Evolutionary conservation across 2,888 invertebrate species (phyloP), one percentile per base, ranked within the genome.

Genomic region (Trilocha varians): DNA sequence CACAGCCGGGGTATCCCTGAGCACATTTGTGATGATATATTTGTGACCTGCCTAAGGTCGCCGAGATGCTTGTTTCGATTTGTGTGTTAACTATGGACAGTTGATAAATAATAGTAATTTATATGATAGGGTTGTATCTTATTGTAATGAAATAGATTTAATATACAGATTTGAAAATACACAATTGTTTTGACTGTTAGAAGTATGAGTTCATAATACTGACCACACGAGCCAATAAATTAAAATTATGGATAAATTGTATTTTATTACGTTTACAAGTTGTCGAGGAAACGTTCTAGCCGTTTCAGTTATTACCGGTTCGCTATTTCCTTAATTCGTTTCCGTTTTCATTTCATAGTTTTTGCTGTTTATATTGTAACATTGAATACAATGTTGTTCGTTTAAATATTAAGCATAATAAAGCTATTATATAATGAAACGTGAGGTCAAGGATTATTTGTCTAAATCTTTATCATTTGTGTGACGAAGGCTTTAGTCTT

Each of bases 381-480:
- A 9, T 25, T 1, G 4, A 9, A 9, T 9, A 3, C 11, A 2
- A 25, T 18, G 18, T 5, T 18, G 4, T 18, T 18, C 8, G 8
- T 25, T 25, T 9, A 25, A 4, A 25, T 25, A 11, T 25, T 25
- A 6, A 25, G 25, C 11, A 13, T 37, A 16, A 37, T n/a, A 9
- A 6, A n/a, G 37, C 14, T 13, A 37, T 25, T 11, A 18, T 37
- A 13, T 13, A 18, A 9, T 13, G 8, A 18, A 25, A 3, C 18
- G 9, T 16, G 5, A 13, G 39, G 39, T 39, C 39, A 39, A 34
- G 39, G 39, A 39, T 33, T 17, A 39, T 39, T 25, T 13, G 16
- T 13, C 17, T 33, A 32, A 32, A 5, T 39, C 16, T 11, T 33
- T 33, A 34, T 34, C 25, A 25, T 39, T 17, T 13, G 16, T 14